A percentile compares a stretch with the other conserved stretches of the same genome.
These are phyloP conservation scores for Porites rus DNA, from an alignment of 92 coral and sea anemone species.

Conservation along the genomic window DNA sequence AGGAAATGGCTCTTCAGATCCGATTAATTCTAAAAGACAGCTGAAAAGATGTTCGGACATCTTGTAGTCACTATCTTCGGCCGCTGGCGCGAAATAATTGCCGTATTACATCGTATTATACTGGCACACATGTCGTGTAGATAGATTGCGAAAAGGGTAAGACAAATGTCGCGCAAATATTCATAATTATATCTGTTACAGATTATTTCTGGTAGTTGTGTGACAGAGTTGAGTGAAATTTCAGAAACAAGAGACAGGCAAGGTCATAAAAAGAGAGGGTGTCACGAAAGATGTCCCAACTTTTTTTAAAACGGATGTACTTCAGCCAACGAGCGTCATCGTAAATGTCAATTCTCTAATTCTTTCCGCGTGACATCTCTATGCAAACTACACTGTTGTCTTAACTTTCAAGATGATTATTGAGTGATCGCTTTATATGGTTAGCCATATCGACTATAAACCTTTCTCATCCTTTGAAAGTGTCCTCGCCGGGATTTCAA, in stretches of 20 bases:
- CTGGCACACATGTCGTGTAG: not conserved
- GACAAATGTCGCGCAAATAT: no score
- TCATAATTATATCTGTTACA: not conserved
- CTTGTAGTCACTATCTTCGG: not conserved
- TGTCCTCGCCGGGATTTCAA: no score
- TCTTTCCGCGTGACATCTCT: conserved; percentile 8
- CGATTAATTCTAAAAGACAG: not conserved
- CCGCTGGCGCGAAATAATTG: conserved; percentile 11
- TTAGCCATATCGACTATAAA: no score
- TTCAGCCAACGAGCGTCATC: conserved; percentile 13
- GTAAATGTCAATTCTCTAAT: not conserved
- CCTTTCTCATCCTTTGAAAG: no score
- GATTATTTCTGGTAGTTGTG: conserved; percentile 8
- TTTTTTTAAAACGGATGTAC: conserved; percentile 17
- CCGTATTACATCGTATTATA: not conserved
- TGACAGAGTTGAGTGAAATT: conserved; percentile 26
- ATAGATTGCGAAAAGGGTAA: not conserved
- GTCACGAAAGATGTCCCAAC: not conserved
- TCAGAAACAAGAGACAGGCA: not conserved
- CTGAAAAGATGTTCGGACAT: not conserved
- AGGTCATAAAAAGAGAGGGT: not conserved
- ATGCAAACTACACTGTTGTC: conserved; percentile 20
- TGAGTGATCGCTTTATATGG: not conserved
- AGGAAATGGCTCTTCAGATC: no score
- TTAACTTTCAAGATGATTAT: not conserved